Percentiles rank a stretch among this genome's conserved stretches.
Evolutionary conservation across 2,797 vertebrate species (phyloP).

Genomic region (Phrynocephalus forsythii): DNA sequence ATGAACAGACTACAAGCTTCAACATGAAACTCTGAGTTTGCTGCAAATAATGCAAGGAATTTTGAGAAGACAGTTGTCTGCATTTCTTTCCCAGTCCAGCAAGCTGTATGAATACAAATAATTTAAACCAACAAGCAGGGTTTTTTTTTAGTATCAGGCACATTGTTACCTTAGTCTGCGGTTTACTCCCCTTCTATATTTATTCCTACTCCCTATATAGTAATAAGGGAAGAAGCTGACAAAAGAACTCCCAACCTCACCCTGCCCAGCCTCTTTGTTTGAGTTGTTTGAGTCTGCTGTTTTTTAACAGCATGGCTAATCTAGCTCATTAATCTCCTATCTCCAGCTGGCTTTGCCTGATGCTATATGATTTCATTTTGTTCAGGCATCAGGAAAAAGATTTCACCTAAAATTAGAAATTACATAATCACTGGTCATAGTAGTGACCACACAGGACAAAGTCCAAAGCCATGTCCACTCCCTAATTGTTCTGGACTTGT

Average conservation of each 20-base stretch:
- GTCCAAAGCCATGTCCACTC: background rate
- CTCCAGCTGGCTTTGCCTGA: background rate
- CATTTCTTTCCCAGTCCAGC: background rate
- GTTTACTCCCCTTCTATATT: conserved; percentile 22
- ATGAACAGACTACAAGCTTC: background rate
- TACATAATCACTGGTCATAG: background rate
- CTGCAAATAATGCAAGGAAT: background rate
- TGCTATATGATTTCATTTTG: background rate
- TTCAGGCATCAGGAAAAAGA: background rate
- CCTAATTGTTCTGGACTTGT: background rate
- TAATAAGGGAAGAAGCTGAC: background rate
- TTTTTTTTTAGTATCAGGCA: background rate
- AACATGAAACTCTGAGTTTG: no score
- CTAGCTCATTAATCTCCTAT: conserved; percentile 2
- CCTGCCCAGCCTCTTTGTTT: background rate
- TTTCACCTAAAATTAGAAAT: conserved; percentile 3
- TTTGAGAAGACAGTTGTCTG: background rate
- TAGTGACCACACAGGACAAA: background rate
- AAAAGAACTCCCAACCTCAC: background rate
- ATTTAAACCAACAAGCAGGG: background rate
- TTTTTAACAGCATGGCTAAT: conserved; percentile 16
- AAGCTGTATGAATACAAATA: background rate
- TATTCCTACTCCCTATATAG: background rate
- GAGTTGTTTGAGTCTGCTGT: background rate
- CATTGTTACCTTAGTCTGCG: background rate